Conservation (phyloP, 2,888 invertebrate genomes). For the Cantharis flavilabris region DNA sequence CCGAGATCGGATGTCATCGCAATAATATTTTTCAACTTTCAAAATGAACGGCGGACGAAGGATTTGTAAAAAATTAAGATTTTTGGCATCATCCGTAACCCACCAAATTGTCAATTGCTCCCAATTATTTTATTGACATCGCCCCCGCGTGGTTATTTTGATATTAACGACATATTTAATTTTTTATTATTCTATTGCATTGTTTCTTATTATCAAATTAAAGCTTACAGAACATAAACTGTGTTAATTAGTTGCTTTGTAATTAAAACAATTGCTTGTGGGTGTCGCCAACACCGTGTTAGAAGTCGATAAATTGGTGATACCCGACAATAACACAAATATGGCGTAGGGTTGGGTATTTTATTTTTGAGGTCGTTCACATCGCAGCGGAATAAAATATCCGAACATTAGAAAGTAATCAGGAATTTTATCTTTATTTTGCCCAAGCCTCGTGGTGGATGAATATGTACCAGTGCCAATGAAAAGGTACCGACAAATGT, state of each 20-base stretch:
- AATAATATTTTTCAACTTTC: neutral
- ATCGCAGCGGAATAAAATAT: neutral
- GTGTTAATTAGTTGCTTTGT: neutral
- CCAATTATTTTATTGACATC: conserved; percentile 1
- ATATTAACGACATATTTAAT: conserved; percentile 2
- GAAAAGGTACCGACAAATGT: neutral
- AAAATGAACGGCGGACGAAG: neutral
- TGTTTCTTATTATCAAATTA: neutral
- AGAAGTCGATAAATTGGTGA: neutral
- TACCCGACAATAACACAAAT: neutral
- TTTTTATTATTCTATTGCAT: conserved; percentile 4
- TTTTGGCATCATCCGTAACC: conserved; percentile 15
- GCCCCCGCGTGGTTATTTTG: conserved; percentile 1
- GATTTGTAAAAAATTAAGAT: conserved; percentile 20
- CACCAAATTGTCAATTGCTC: conserved; percentile 21
- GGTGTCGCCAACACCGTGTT: neutral
- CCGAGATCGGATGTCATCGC: conserved; percentile 21
- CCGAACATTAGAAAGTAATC: neutral
- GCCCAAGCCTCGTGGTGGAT: neutral
- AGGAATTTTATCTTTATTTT: neutral
- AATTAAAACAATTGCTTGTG: conserved; percentile 10
- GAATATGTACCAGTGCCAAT: neutral
- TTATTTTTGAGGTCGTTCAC: neutral
- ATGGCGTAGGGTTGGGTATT: neutral
- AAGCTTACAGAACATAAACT: neutral